Evolutionary conservation across 2,888 invertebrate species (phyloP).

Genomic region (Callyntrura sp.): DNA sequence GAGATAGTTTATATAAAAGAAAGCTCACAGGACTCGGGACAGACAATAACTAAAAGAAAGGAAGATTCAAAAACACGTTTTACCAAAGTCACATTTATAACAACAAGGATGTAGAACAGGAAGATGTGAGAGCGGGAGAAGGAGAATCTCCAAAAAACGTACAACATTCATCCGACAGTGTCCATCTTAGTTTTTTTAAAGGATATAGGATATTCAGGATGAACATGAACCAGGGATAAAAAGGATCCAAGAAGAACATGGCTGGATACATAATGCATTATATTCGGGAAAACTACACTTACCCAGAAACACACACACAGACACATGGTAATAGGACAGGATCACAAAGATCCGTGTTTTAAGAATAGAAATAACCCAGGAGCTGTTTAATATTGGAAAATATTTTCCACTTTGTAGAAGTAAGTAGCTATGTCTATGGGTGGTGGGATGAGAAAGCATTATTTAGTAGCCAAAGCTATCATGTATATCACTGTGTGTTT

Average conservation of each 20-base stretch:
- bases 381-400: slow-evolving; percentile 70
- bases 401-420: slow-evolving; percentile 64
- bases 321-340: slow-evolving; percentile 31
- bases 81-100: slow-evolving; percentile 51
- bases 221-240: slow-evolving; percentile 73
- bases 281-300: slow-evolving; percentile 34
- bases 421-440: not conserved
- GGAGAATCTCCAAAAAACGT: slow-evolving; percentile 30
- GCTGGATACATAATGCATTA: slow-evolving; percentile 69
- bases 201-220: slow-evolving; percentile 64
- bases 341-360: slow-evolving; percentile 64
- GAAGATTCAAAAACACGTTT: slow-evolving; percentile 30
- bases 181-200: slow-evolving; percentile 69
- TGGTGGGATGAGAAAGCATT: slow-evolving; percentile 8
- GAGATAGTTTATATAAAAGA: not conserved
- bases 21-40: not conserved
- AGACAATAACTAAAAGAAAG: not conserved
- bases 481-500: not conserved
- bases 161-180: slow-evolving; percentile 71
- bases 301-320: not conserved
- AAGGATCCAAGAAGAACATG: slow-evolving; percentile 73
- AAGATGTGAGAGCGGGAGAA: not conserved
- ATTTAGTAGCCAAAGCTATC: not conserved
- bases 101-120: not conserved
- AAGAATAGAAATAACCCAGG: slow-evolving; percentile 61